phyloP scores from a whole-genome alignment of 2,888 invertebrate genomes.

The Griposia aprilina region DNA sequence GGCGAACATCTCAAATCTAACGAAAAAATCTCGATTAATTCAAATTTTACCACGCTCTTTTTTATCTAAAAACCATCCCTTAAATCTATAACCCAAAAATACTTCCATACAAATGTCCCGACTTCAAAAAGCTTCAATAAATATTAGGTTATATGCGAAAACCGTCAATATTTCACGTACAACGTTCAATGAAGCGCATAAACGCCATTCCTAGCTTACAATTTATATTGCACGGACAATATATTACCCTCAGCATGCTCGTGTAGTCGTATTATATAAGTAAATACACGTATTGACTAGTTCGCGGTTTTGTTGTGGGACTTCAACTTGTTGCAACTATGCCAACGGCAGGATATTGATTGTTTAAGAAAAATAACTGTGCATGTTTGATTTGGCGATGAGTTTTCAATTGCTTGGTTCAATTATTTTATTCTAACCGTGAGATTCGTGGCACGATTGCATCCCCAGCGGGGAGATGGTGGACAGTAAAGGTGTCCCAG shows the following conservation, averaged over 20 bases:
- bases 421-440: neutral
- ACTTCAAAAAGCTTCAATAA: neutral
- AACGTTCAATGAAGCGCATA: conserved; percentile 4
- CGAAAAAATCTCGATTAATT: neutral
- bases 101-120: neutral
- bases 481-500: neutral
- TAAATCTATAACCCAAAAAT: neutral
- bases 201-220: conserved; percentile 1
- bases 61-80: neutral
- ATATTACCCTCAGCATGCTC: neutral
- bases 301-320: neutral
- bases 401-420: conserved; percentile 5
- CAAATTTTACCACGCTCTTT: no score
- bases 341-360: neutral
- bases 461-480: neutral
- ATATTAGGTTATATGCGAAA: conserved; percentile 2
- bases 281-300: neutral
- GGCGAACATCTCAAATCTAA: neutral
- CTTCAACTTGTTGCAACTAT: conserved; percentile 8
- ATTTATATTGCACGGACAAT: conserved; percentile 29
- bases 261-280: conserved; percentile 1
- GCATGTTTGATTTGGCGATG: neutral
- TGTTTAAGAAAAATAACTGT: conserved; percentile 1
- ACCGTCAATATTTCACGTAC: neutral
- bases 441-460: neutral